phyloP scores from a whole-genome alignment of 2,888 invertebrate species.

The Mesochorus sp. region DNA sequence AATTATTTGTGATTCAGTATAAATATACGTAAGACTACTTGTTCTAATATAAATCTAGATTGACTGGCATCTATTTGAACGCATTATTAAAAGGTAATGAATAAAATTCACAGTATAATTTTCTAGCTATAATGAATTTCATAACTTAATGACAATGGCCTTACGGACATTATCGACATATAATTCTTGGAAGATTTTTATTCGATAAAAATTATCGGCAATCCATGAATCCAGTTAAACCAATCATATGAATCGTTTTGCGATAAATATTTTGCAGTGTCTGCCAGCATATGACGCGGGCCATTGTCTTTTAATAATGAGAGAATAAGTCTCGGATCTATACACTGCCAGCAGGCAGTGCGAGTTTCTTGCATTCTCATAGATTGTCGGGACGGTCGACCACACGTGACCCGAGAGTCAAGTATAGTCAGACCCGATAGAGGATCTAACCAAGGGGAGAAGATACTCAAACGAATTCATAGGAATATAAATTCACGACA shows the following conservation, averaged over 20 bases:
- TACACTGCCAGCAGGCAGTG: conserved; percentile 6
- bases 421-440: conserved; percentile 30
- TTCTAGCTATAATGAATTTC: no score
- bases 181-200: background rate
- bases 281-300: background rate
- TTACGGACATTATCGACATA: no score
- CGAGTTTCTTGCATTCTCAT: conserved; percentile 62
- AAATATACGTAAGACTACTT: no score
- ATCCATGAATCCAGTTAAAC: conserved; percentile 3
- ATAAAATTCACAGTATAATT: no score
- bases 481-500: conserved; percentile 12
- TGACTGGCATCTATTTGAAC: no score
- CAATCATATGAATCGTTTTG: background rate
- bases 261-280: conserved; percentile 8
- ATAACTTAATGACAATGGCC: no score
- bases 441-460: conserved; percentile 5
- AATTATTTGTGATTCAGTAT: no score
- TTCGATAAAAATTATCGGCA: no score
- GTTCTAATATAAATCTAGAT: no score
- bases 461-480: conserved; percentile 44
- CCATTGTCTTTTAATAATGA: conserved; percentile 26
- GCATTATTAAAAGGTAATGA: no score
- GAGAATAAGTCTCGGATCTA: conserved; percentile 14
- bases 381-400: conserved; percentile 59
- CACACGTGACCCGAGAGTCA: conserved; percentile 69